Evolutionary conservation across 2,888 invertebrate species (phyloP).

Genomic region (Philaethria dido): DNA sequence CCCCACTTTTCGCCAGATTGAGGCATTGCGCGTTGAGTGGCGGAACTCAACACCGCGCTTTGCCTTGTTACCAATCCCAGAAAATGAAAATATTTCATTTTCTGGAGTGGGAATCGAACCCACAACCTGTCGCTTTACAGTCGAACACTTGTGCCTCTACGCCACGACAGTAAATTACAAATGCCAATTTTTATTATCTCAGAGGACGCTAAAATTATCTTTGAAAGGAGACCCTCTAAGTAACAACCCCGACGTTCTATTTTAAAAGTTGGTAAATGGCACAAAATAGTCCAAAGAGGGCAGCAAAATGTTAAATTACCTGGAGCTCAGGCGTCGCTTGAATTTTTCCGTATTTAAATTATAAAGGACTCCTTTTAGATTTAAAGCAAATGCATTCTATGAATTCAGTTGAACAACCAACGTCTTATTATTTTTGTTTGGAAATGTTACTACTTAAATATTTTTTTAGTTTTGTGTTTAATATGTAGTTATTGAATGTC

Average conservation of each 20-base stretch:
- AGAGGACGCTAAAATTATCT: slow-evolving; percentile 2
- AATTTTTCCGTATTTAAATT: slow-evolving; percentile 28
- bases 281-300: slow-evolving; percentile 25
- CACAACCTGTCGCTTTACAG: no score
- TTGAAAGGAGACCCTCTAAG: slow-evolving; percentile 18
- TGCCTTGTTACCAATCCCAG: no score
- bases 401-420: slow-evolving; percentile 9
- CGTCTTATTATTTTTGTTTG: slow-evolving; percentile 15
- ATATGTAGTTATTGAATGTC: no score
- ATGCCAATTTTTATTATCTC: slow-evolving; percentile 3
- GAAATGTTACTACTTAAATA: neutral
- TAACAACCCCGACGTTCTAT: slow-evolving; percentile 11
- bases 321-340: slow-evolving; percentile 18
- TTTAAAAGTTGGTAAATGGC: slow-evolving; percentile 26
- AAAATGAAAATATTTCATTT: no score
- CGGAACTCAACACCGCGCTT: no score
- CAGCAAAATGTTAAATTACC: slow-evolving; percentile 25
- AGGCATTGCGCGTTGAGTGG: no score
- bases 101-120: no score
- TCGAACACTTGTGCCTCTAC: no score
- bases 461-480: neutral
- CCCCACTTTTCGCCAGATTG: no score
- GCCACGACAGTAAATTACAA: neutral
- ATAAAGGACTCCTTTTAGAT: slow-evolving; percentile 19
- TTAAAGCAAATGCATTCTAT: slow-evolving; percentile 17